Conservation (phyloP, 2,797 vertebrate species). For the Agapornis canus region DNA sequence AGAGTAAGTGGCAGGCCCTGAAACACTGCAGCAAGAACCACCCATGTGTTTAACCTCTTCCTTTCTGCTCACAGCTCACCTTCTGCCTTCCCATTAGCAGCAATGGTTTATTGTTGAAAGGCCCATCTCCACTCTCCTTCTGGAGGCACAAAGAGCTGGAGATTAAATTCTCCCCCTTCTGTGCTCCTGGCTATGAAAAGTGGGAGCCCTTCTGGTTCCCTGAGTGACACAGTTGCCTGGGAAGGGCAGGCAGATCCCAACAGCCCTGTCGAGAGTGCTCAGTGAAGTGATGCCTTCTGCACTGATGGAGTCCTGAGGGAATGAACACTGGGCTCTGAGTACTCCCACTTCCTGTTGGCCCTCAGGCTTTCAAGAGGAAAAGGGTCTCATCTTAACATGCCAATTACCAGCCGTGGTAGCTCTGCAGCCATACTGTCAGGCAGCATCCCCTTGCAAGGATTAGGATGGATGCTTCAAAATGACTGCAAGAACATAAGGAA, state of each 20-base stretch:
- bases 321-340: not conserved
- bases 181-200: not conserved
- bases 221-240: not conserved
- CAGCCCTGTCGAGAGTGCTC: not conserved
- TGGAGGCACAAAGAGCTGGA: not conserved
- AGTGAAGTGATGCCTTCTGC: not conserved
- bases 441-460: rapidly evolving
- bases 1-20: not conserved
- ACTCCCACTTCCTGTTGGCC: not conserved
- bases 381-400: not conserved
- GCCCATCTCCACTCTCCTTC: not conserved
- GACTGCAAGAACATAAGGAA: not conserved
- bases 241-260: not conserved
- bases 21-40: not conserved
- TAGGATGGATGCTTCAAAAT: not conserved
- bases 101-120: not conserved
- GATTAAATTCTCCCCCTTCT: not conserved
- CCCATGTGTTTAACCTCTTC: not conserved
- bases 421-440: not conserved
- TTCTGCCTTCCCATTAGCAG: not conserved
- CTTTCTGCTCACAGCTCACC: not conserved
- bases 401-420: not conserved
- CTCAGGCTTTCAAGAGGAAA: not conserved
- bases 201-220: not conserved
- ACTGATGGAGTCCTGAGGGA: not conserved